Percentiles rank a stretch among this genome's conserved stretches.
Conservation (phyloP, 2,797 vertebrate genomes). For the Sphenopsis melanotis region DNA sequence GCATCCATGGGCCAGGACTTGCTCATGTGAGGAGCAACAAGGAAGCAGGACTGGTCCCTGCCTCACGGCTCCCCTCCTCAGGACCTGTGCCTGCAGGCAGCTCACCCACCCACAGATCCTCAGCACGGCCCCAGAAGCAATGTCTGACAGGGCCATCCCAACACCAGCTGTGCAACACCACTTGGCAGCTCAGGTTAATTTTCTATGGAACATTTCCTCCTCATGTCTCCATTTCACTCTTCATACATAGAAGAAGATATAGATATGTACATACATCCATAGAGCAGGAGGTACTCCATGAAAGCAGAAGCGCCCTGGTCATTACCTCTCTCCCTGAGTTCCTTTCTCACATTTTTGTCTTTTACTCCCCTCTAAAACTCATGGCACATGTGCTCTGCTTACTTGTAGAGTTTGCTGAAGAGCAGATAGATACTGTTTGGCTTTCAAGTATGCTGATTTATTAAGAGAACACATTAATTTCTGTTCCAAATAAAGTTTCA, state of each 20-base stretch:
- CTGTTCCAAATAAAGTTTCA: not conserved
- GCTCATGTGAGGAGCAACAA: not conserved
- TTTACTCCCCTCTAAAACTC: not conserved
- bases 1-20: too few relatives aligned
- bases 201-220: not conserved
- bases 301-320: not conserved
- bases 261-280: not conserved
- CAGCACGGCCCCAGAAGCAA: too few relatives aligned
- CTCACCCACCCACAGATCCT: rapidly evolving
- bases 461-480: not conserved
- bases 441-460: not conserved
- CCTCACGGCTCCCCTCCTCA: rapidly evolving
- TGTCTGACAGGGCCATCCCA: not conserved
- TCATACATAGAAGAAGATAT: not conserved
- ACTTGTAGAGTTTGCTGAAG: not conserved
- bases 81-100: rapidly evolving
- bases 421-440: not conserved
- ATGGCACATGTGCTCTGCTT: not conserved
- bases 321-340: not conserved
- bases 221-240: not conserved
- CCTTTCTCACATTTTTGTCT: not conserved
- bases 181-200: not conserved
- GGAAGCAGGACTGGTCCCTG: not conserved
- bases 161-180: not conserved
- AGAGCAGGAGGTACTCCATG: not conserved